phyloP scores from a whole-genome alignment of 2,888 invertebrate species.

The Teleogryllus oceanicus region DNA sequence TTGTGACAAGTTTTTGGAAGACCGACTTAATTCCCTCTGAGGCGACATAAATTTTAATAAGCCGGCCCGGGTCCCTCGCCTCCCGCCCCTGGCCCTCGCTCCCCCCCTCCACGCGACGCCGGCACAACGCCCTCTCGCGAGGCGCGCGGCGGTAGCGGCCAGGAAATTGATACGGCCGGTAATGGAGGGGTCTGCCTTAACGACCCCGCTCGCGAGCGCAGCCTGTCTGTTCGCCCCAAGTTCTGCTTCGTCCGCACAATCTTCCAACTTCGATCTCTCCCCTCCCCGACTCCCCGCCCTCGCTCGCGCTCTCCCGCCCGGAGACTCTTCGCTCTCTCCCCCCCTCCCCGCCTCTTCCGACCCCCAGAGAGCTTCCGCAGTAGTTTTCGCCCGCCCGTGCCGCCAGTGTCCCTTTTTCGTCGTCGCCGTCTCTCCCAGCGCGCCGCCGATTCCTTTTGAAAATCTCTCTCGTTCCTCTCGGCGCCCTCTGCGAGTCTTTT shows the following conservation, averaged over 20 bases:
- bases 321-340: too few species aligned
- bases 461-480: too few species aligned
- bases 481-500: too few species aligned
- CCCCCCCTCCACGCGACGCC: neutral
- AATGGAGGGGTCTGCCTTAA: constrained; percentile 4
- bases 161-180: constrained; percentile 18
- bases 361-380: too few species aligned
- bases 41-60: constrained; percentile 9
- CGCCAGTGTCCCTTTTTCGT: too few species aligned
- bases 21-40: neutral
- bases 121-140: neutral
- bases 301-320: too few species aligned
- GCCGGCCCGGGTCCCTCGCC: neutral
- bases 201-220: constrained; percentile 1
- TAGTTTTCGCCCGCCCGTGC: too few species aligned
- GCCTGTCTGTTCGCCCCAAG: neutral
- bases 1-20: neutral
- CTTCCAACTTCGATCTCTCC: neutral
- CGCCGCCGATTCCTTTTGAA: too few species aligned
- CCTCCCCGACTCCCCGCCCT: too few species aligned
- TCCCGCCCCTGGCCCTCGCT: neutral
- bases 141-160: neutral
- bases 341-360: too few species aligned
- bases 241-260: constrained; percentile 18
- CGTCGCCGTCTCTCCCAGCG: too few species aligned